Evolutionary conservation across 2,888 invertebrate species (phyloP).

Genomic region (Phortica okadai): DNA sequence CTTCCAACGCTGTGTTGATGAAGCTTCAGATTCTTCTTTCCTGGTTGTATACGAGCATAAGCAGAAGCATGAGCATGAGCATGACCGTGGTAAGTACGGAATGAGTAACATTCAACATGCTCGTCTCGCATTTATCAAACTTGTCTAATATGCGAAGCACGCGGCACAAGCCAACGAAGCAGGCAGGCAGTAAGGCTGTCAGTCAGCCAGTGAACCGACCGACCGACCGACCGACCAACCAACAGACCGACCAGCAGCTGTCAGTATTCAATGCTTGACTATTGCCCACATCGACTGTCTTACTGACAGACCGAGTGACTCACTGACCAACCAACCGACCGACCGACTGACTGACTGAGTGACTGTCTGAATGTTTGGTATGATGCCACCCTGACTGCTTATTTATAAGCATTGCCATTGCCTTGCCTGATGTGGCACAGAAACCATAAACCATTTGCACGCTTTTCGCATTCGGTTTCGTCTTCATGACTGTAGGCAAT

Average conservation of each 20-base stretch:
- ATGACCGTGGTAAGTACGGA: not conserved
- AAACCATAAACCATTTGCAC: constrained; percentile 3
- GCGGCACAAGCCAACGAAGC: not conserved
- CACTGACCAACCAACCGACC: too few relatives aligned
- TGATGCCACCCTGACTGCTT: constrained; percentile 41
- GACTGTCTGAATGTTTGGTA: not conserved
- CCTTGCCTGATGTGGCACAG: not conserved
- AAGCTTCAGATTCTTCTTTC: not conserved
- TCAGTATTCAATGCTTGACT: too few relatives aligned
- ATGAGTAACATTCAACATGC: constrained; percentile 15
- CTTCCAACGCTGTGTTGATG: not conserved
- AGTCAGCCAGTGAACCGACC: not conserved
- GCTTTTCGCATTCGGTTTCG: not conserved
- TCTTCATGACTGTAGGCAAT: not conserved
- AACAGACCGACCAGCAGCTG: too few relatives aligned
- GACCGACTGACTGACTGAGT: not conserved
- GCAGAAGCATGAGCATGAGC: constrained; percentile 8
- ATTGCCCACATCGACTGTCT: too few relatives aligned
- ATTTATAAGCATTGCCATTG: constrained; percentile 37
- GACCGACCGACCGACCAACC: too few relatives aligned
- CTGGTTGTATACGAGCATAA: constrained; percentile 33
- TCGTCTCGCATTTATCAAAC: constrained; percentile 48
- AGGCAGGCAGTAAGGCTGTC: not conserved
- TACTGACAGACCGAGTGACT: too few relatives aligned
- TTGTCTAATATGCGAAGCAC: constrained; percentile 44